Base-by-base conservation (phyloP, 1,140 invertebrate genomes). In the Mizuhopecten yessoensis region DNA sequence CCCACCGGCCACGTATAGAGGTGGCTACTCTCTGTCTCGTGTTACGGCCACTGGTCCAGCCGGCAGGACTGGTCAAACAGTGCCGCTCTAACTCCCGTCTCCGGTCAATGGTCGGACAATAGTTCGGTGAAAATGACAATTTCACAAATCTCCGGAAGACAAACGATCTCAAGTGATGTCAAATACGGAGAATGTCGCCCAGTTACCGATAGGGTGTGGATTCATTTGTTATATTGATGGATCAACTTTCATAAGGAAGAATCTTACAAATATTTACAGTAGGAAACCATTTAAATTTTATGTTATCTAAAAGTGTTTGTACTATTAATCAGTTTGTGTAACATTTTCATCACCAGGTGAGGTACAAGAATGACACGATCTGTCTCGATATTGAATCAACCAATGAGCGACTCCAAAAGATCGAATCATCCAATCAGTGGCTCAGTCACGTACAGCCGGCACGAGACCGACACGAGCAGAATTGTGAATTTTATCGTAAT, bases 391-490 rank as follows among this genome's bases (percentile, higher is more conserved):
- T 91, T n/a, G 49, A 92, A 49, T 87, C 88, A 29, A 91, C 93
- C 45, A 92, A 92, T 89, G 91, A 95, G 29, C 97, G 97, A 97
- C 91, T 97, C 10, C 97, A 96, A 91, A 93, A 96, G 34, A 94
- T 98, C 7, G 95, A 97, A 3, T 94, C 98, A 7, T 92, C 93
- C 45, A 92, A 92, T 89, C 92, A 95, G 33, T 97, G 97, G 97
- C 91, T 97, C 10, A 97, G 96, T 91, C 93, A 96, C 34, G 95
- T 98, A 7, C 95, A 97, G 3, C 94, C 98, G 9, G 97, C 98
- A 0, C 97, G 97, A 49, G 98, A 98, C 95, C 97, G 97, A 90
- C 97, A 98, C 93, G 97, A 97, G 92, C 97, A 97, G 92, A 98
- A 98, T 94, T 96, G 97, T 9, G 95, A 97, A 34, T 95, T 98